A percentile compares a stretch with the other conserved stretches of the same genome.
Evolutionary conservation across 37 sponge, comb jelly and placozoan genomes (phyloP).

Genomic region (Spongilla lacustris): DNA sequence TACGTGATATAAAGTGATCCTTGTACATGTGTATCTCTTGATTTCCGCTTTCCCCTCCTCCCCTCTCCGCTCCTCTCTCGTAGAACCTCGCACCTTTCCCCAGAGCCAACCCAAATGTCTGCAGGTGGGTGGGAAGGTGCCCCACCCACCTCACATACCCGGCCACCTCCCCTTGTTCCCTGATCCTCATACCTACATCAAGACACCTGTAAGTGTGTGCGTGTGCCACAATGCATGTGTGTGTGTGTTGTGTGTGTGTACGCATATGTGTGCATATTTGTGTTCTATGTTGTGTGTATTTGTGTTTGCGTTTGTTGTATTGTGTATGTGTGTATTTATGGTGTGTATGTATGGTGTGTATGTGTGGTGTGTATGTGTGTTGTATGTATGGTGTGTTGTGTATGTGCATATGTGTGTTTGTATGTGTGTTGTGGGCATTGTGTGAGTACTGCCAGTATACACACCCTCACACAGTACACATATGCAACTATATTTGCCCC

Average conservation of each 20-base stretch:
- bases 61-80: no score
- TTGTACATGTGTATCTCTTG: no score
- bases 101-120: constrained; percentile 42
- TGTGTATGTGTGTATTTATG: neutral
- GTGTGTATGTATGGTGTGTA: neutral
- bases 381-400: neutral
- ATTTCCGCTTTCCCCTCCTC: no score
- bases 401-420: no score
- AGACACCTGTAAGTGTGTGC: constrained; percentile 73
- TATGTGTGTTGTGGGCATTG: no score
- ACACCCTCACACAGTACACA: no score
- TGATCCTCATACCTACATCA: constrained; percentile 84
- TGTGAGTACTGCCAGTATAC: no score
- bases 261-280: neutral
- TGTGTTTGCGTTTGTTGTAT: neutral
- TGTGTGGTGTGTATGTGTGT: neutral
- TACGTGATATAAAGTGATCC: no score
- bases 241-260: neutral
- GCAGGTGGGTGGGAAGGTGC: constrained; percentile 54
- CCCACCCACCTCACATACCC: constrained; percentile 61
- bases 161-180: constrained; percentile 73
- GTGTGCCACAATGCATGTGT: neutral
- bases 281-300: no score
- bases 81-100: constrained; percentile 55
- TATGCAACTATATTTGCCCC: no score